Evolutionary conservation across 2,113 vertebrate genomes (phyloP), one percentile per base, ranked within the genome.

Genomic region (Colaptes auratus): DNA sequence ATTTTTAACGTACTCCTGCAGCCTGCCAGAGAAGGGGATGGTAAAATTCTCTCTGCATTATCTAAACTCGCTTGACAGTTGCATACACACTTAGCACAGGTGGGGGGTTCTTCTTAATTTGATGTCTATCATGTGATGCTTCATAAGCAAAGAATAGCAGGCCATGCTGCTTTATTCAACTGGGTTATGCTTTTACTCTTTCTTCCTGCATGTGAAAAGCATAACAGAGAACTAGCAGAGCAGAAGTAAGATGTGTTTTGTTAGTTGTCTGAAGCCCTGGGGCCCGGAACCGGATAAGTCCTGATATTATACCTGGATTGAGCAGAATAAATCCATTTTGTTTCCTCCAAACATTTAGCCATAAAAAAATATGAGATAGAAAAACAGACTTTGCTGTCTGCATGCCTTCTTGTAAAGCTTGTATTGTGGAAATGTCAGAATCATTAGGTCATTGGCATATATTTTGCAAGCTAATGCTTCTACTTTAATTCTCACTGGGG

Each of bases 191-290:
- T 98, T 98, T 96, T 97, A 95, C 96, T 98, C 92, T 96, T 97
- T 97, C 97, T 97, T 97, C 97, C 97, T 98, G 97, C 96, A n/a
- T 98, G 97, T 98, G 98, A 98, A 98, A 98, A 98, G 98, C 98
- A 99, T 98, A 98, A 98, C 98, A 97, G 97, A 95, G 88, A 89
- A 76, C 97, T 98, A 98, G 97, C 98, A 98, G 98, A 98, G 98
- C 98, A 98, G 98, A 99, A 98, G 98, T 98, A 98, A 99, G 97
- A 98, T 92, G 97, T 98, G 98, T 99, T 98, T 98, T 99, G 99
- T 99, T 98, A 98, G 98, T 97, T 92, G 98, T 98, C 98, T 98
- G 98, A 98, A 98, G 97, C 98, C 98, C 98, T 96, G 97, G 97
- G 97, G 98, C 98, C 98, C 98, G 98, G 99, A 99, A 98, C 98